Evolutionary conservation across 2,113 vertebrate species (phyloP).

Genomic region (Octodon degus): DNA sequence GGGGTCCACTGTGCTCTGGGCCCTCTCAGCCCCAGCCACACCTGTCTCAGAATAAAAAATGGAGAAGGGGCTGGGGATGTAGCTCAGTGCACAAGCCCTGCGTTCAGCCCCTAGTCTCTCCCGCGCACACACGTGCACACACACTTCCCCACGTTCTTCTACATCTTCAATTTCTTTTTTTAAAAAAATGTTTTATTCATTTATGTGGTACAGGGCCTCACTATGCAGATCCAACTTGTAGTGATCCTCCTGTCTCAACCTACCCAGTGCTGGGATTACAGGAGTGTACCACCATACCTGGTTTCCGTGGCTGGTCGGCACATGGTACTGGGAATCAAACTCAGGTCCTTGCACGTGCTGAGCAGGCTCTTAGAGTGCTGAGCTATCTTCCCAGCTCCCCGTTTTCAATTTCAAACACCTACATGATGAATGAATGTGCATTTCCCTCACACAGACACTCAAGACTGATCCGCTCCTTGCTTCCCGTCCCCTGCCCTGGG

Average conservation of each 20-base stretch:
- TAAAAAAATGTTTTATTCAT: too few relatives aligned
- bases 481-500: background rate
- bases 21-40: background rate
- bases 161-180: background rate
- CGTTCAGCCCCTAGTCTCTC: background rate
- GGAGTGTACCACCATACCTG: too few relatives aligned
- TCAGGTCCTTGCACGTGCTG: too few relatives aligned
- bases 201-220: too few relatives aligned
- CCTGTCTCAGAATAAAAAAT: background rate
- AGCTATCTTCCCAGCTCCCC: too few relatives aligned
- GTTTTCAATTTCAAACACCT: background rate
- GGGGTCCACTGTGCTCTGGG: background rate
- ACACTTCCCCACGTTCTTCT: background rate
- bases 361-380: too few relatives aligned
- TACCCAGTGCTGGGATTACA: too few relatives aligned
- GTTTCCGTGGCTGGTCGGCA: too few relatives aligned
- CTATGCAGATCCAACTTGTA: too few relatives aligned
- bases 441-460: fast-evolving
- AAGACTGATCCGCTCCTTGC: background rate
- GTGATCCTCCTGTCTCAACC: too few relatives aligned
- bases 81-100: background rate
- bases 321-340: too few relatives aligned
- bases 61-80: background rate
- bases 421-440: background rate
- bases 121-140: background rate